phyloP scores from a whole-genome alignment of 2,888 invertebrate genomes.

The Eristalis arbustorum region DNA sequence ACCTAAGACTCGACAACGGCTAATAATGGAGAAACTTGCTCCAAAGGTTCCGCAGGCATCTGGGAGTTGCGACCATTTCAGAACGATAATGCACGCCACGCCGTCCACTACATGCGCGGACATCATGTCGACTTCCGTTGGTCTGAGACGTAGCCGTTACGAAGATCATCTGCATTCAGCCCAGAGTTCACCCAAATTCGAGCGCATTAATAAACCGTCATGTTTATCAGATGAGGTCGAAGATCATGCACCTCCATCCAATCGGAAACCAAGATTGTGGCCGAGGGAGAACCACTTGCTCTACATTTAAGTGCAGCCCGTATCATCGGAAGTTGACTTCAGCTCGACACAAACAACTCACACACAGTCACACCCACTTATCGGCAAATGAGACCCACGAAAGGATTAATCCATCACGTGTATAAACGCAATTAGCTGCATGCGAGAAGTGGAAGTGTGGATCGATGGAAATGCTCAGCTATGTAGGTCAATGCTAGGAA shows the following conservation, averaged over 20 bases:
- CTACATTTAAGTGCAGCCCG: neutral
- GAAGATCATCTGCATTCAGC: neutral
- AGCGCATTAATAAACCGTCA: neutral
- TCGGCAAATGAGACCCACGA: neutral
- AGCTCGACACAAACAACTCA: neutral
- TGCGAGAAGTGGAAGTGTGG: neutral
- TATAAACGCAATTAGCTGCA: slow-evolving; percentile 3
- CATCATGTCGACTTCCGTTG: no score
- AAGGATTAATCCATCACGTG: slow-evolving; percentile 37
- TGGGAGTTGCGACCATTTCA: no score
- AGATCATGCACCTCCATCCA: neutral
- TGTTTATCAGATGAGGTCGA: neutral
- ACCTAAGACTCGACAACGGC: no score
- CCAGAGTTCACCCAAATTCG: neutral
- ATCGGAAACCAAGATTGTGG: no score
- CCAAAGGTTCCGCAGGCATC: no score
- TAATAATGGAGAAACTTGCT: no score
- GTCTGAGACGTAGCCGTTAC: neutral
- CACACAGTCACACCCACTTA: neutral
- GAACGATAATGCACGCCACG: no score
- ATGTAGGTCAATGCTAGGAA: slow-evolving; percentile 55
- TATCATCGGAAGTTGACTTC: neutral
- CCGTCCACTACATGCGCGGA: no score
- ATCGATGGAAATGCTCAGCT: neutral
- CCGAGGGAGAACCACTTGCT: neutral